Evolutionary conservation across 1,140 invertebrate species (phyloP).

Genomic region (Platyura marginata): DNA sequence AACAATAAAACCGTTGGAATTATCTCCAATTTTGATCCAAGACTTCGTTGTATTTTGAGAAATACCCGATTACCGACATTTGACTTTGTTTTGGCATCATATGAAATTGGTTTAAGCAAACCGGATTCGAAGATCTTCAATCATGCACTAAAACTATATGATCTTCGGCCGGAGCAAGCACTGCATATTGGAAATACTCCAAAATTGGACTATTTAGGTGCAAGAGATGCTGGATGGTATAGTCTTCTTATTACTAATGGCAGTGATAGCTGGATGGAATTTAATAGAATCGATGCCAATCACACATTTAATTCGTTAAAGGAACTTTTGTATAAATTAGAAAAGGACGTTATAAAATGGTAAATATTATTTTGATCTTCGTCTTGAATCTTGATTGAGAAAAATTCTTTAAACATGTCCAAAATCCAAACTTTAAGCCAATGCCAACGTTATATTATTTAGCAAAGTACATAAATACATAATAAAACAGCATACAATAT

Average conservation of each 20-base stretch:
- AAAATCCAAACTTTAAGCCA: too few species aligned
- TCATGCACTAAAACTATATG: slow-evolving; percentile 6
- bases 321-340: background rate
- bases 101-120: slow-evolving; percentile 17
- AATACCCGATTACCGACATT: slow-evolving; percentile 13
- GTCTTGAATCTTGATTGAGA: too few species aligned
- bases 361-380: too few species aligned
- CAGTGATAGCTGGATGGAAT: background rate
- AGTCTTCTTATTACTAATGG: slow-evolving; percentile 23
- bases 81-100: slow-evolving; percentile 19
- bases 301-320: background rate
- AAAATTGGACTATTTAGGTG: slow-evolving; percentile 56
- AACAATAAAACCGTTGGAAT: slow-evolving; percentile 15
- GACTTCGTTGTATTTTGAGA: slow-evolving; percentile 9
- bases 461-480: too few species aligned
- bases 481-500: too few species aligned
- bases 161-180: slow-evolving; percentile 34
- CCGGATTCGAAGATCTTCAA: slow-evolving; percentile 15
- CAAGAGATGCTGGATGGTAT: slow-evolving; percentile 53
- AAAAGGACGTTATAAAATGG: background rate
- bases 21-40: slow-evolving; percentile 21
- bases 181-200: slow-evolving; percentile 68
- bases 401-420: too few species aligned
- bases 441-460: too few species aligned
- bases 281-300: background rate